A percentile compares a stretch with the other conserved stretches of the same genome.
Evolutionary conservation across 1,140 invertebrate species (phyloP).

Genomic region (Apis cerana): DNA sequence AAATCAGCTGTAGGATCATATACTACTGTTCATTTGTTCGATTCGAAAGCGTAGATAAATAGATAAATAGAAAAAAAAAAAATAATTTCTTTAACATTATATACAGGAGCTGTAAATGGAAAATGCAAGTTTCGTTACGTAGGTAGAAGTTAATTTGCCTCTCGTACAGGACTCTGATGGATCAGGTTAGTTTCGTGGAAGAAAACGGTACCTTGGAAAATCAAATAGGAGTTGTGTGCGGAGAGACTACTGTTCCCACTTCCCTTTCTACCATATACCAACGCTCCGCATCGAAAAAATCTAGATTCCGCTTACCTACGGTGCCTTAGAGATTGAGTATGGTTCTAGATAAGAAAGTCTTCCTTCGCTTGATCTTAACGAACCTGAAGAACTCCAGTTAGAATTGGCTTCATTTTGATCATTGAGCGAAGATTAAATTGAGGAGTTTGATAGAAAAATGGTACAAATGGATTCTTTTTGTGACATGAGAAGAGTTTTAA

Average conservation of each 20-base stretch:
- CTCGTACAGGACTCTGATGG: constrained; percentile 27
- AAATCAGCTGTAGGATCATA: neutral
- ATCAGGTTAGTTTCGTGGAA: constrained; percentile 59
- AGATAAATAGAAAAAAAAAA: neutral
- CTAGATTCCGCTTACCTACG: constrained; percentile 57
- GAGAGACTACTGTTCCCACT: constrained; percentile 32
- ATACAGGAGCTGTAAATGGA: neutral
- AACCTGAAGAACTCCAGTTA: constrained; percentile 8
- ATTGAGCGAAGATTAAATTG: neutral
- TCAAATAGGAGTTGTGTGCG: constrained; percentile 50
- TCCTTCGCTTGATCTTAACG: constrained; percentile 18
- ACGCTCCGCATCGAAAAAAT: constrained; percentile 44
- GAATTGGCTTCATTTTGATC: neutral
- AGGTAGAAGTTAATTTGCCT: constrained; percentile 17
- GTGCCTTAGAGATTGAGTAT: constrained; percentile 49
- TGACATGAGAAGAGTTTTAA: neutral
- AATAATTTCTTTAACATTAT: no score
- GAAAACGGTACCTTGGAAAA: constrained; percentile 67
- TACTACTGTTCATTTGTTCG: neutral
- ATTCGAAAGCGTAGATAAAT: neutral
- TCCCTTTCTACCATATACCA: constrained; percentile 26
- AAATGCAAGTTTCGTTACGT: constrained; percentile 18
- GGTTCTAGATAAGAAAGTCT: constrained; percentile 52
- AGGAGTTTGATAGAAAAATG: neutral
- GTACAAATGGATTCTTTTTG: neutral